Evolutionary conservation across 2,797 vertebrate species (phyloP).

Genomic region (Chrosomus eos): DNA sequence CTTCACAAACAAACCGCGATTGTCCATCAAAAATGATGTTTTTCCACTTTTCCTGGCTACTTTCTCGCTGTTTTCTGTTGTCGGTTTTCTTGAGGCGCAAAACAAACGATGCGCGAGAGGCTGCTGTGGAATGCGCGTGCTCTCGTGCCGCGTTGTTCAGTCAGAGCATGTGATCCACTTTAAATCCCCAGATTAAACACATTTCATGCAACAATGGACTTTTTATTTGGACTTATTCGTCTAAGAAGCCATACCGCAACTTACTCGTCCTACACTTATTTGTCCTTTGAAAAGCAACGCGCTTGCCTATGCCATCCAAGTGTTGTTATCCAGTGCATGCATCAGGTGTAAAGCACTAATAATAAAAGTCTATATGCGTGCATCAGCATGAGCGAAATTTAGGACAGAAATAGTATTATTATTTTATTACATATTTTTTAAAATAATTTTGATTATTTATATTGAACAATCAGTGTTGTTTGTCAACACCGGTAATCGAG

Average conservation of each 20-base stretch:
- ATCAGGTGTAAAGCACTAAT: slow-evolving; percentile 8
- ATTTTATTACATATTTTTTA: neutral
- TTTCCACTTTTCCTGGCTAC: neutral
- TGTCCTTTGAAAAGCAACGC: neutral
- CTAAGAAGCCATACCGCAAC: slow-evolving; percentile 65
- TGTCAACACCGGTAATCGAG: neutral
- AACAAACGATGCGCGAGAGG: slow-evolving; percentile 25
- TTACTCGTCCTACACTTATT: slow-evolving; percentile 30
- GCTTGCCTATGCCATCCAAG: neutral
- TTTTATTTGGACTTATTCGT: slow-evolving; percentile 69
- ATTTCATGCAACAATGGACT: slow-evolving; percentile 69
- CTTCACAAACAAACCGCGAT: neutral
- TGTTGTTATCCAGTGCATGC: neutral
- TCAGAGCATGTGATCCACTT: slow-evolving; percentile 77
- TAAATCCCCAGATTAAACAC: slow-evolving; percentile 75
- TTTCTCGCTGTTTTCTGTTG: neutral
- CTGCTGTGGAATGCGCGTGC: slow-evolving; percentile 52
- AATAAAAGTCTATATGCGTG: neutral
- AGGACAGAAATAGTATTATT: neutral
- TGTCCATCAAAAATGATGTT: neutral
- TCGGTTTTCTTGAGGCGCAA: neutral
- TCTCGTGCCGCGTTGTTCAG: slow-evolving; percentile 46
- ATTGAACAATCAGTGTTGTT: too few species aligned
- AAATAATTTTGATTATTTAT: too few species aligned
- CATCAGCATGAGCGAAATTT: neutral